Evolutionary conservation across 2,113 vertebrate species (phyloP), one percentile per base, ranked within the genome.

Genomic region (Trogon surrucura): DNA sequence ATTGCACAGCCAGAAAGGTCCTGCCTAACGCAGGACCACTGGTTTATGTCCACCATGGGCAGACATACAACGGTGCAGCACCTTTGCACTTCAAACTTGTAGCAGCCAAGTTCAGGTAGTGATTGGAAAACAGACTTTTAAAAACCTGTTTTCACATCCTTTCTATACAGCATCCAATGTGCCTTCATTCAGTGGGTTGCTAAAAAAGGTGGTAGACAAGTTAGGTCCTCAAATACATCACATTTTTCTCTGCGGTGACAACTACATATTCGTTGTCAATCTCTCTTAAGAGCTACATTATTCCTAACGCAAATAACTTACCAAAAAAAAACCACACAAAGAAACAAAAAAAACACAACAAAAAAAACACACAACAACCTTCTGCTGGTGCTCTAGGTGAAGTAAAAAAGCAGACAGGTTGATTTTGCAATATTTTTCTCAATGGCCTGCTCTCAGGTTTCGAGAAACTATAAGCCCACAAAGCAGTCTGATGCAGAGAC

Each of bases 11-110:
- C 69, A 48, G 32, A 58, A 84, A 36, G 1, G 11, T 34, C 11
- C 3, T 73, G 45, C 25, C 56, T 70, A 61, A 69, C 0, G 13
- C 38, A 64, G 41, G 41, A 41, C 41, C 41, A 13, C 41, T 41
- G 41, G 41, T 41, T 41, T 41, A 41, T 41, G 41, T 41, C 41
- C 77, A 66, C 54, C 64, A 74, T 0, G 0, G 18, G 30, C 10
- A 9, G 20, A 53, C 21, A 45, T 2, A 21, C 13, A 62, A 47
- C 0, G 0, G n/a, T 6, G 26, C 1, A 0, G 73, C 51, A 85
- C 45, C 56, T 78, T 2, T 57, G 27, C 38, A 25, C 11, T 27
- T 58, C 69, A 69, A 60, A 77, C 11, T 22, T n/a, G 1, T 11
- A 74, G 14, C 60, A 74, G 56, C 23, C 32, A 53, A 73, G 30